Base-by-base conservation (phyloP, 2,113 vertebrate genomes). In the Poeciliopsis retropinna region DNA sequence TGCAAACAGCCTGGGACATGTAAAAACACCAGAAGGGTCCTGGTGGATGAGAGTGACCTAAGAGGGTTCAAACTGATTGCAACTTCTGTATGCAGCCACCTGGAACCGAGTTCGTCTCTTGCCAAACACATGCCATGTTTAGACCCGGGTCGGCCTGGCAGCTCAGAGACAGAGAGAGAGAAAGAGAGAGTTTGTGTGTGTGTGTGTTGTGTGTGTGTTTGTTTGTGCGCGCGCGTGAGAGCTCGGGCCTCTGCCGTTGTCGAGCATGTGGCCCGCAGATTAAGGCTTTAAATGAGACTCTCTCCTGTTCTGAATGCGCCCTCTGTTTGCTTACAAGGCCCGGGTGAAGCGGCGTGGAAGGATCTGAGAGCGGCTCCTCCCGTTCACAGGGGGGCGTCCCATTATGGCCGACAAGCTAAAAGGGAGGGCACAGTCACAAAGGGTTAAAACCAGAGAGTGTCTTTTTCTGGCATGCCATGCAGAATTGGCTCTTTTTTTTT, bases 401-500 rank as follows among this genome's bases (percentile, higher is more conserved):
- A 89, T 92, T 90, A 89, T 91, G 81, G 78, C 62, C 76, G 83
- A 86, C 73, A 82, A 81, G 84, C 88, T 81, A 44, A 54, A 41
- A 78, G 76, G 85, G 83, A 92, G 82, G 76, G 75, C 67, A 66
- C 65, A 83, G 83, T 80, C 86, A 89, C 89, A 91, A 92, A 91
- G 92, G 92, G 94, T 95, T 94, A 92, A 92, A 95, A 93, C 87
- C 92, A 83, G 85, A 88, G 85, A 81, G 83, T 86, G 81, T 85
- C 60, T 79, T 89, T 88, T 92, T 89, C 92, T 95, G 93, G 93
- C 94, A 91, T 83, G 82, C 85, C 64, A 60, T 27, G 72, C 71
- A 80, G 76, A 80, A 82, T 79, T 87, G 64, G 82, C 78, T 78
- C 78, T 78, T 91, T 91, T 89, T 77, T 84, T 70, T 31, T 78